phyloP scores from a whole-genome alignment of 2,797 vertebrate genomes.

The Sebastes kiyomatsui region DNA sequence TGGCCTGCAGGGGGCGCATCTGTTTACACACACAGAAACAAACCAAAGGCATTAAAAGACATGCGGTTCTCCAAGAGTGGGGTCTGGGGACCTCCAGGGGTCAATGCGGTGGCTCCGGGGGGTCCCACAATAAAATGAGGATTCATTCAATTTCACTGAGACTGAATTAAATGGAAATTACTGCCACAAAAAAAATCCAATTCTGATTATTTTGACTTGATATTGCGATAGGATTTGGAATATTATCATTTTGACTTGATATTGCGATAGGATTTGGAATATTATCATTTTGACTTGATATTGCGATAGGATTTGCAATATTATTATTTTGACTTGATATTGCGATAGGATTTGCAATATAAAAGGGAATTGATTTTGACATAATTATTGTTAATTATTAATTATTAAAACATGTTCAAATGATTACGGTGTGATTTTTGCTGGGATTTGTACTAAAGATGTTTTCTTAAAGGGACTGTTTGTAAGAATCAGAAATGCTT shows the following conservation, averaged over 20 bases:
- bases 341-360: background rate
- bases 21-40: slow-evolving; percentile 46
- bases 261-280: background rate
- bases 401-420: no score
- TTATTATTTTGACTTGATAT: no score
- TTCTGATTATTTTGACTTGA: background rate
- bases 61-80: slow-evolving; percentile 14
- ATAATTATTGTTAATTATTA: no score
- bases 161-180: background rate
- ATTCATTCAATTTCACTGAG: background rate
- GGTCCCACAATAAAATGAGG: background rate
- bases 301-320: background rate
- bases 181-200: no score
- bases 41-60: slow-evolving; percentile 1
- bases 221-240: background rate
- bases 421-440: no score
- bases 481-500: no score
- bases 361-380: no score
- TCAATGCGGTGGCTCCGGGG: background rate
- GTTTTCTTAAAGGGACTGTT: no score
- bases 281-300: background rate
- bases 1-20: slow-evolving; percentile 70
- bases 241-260: background rate
- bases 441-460: no score
- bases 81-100: slow-evolving; percentile 22